Base-by-base conservation (phyloP, 2,113 vertebrate genomes). In the Saccopteryx leptura region DNA sequence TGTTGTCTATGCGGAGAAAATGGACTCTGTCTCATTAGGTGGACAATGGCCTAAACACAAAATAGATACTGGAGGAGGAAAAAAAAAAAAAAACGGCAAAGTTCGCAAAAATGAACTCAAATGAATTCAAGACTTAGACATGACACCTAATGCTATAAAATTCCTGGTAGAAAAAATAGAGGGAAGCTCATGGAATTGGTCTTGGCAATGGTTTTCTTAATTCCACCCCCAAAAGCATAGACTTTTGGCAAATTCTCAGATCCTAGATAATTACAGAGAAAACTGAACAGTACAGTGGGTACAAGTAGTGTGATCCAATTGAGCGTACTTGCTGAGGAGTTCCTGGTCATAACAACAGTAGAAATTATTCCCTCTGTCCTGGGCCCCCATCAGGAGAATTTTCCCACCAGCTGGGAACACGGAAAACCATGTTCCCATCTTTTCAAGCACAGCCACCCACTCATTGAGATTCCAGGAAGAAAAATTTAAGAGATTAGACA, bases 381-480 rank as follows among this genome's bases (percentile, higher is more conserved):
- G 2, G 1, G 46, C 17, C 58, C 31, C 28, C 5, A 1, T 52
- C 24, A 61, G 52, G 31, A 76, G 72, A 69, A 78, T 68, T 68
- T 86, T 87, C 78, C 61, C 76, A 83, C 26, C 46, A 21, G 39
- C 31, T 87, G 84, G 71, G 28, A 95, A 91, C 39, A 61, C 0
- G 75, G 21, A 23, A 85, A 71, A 75, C 2, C 58, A 18, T 4
- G 66, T 76, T 95, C 85, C 52, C 75, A 89, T 84, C 74, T 78
- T 33, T 46, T 90, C 58, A 56, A 63, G 15, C 18, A 54, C 74
- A 93, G 72, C 90, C 81, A 94, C 78, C 79, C 56, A 92, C 90
- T 92, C 48, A 21, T 63, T 88, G 72, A 94, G 19, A 88, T 79
- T 75, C 85, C 69, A 54, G 63, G 33, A 65, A 50, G 69, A 78